Base-by-base conservation (phyloP, 2,888 invertebrate genomes). In the Axea sp. region DNA sequence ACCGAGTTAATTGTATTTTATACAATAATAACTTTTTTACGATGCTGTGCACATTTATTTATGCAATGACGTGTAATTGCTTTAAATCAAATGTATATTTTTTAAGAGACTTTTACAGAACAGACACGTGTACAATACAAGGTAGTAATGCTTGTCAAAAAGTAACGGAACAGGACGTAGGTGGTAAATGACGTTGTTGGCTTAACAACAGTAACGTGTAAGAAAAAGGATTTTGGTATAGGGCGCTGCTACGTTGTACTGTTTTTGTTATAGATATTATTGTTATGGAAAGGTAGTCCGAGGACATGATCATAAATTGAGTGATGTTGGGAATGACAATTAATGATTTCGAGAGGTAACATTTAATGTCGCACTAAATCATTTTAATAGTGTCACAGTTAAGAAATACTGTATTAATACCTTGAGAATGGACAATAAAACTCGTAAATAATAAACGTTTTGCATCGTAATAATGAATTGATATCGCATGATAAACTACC, bases 291-390 rank as follows among this genome's bases (percentile, higher is more conserved):
- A 7, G 33, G 33, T 24, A 45, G 15, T 33, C 26, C 28, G 12
- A 64, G 28, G 31, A 35, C 35, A 41, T 12, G 39, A 39, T 43
- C 43, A 35, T 65, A 65, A 65, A 65, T 47, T 57, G 47, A 31
- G 14, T 19, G 39, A 47, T 37, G 31, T 17, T 33, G 12, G 24
- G 1, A 24, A 31, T 47, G 59, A 59, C 68, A 59, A 68, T 37
- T 33, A 49, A 57, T 59, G 39, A 67, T 24, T 55, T 39, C 57
- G 41, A 49, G 9, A 49, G 19, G 9, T 35, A 33, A 17, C 41
- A 41, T 17, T 59, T 51, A 59, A 39, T 17, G 68, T 68, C 51
- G 11, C 30, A 3, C 15, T 68, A 49, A 68, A 51, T 68, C 59
- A 59, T 59, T 59, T 35, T 37, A 47, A 55, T 47, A 31, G 37